phyloP scores from a whole-genome alignment of 1,140 invertebrate species.

The Zaprionus kolodkinae region DNA sequence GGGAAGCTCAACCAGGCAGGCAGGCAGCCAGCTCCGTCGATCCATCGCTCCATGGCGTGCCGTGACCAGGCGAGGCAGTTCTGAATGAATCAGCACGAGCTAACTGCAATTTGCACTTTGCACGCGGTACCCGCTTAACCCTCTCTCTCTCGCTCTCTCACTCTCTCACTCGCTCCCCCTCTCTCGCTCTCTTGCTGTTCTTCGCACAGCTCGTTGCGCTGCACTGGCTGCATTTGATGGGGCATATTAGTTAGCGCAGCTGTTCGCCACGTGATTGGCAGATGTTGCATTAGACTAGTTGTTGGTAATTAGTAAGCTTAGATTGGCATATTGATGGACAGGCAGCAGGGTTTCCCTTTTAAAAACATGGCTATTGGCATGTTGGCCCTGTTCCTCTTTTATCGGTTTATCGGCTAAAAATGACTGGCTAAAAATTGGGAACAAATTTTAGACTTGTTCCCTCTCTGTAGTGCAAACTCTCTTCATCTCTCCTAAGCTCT shows the following conservation, averaged over 20 bases:
- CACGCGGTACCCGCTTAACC: slow-evolving; percentile 30
- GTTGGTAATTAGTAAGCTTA: slow-evolving; percentile 32
- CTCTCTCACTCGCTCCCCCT: background rate
- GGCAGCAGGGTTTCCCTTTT: slow-evolving; percentile 34
- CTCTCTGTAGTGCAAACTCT: too few relatives aligned
- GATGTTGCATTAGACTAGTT: slow-evolving; percentile 20
- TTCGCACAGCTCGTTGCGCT: background rate
- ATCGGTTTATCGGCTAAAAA: background rate
- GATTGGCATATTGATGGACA: slow-evolving; percentile 39
- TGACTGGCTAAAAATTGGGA: background rate
- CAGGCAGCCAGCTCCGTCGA: background rate
- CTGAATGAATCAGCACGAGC: slow-evolving; percentile 80
- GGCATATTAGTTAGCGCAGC: slow-evolving; percentile 40
- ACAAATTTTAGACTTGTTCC: background rate
- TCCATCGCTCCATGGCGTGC: slow-evolving; percentile 57
- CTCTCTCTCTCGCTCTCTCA: background rate
- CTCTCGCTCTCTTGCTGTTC: background rate
- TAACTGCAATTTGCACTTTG: slow-evolving; percentile 77
- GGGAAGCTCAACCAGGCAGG: slow-evolving; percentile 1
- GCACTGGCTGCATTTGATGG: slow-evolving; percentile 6
- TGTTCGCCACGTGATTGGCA: slow-evolving; percentile 19
- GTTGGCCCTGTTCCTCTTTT: background rate
- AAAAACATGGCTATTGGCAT: background rate
- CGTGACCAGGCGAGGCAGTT: slow-evolving; percentile 44
- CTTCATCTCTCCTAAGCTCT: too few relatives aligned